These are phyloP conservation scores for Papilio aristodemus DNA, from an alignment of 1,140 invertebrate genomes.

Conservation along the genomic window DNA sequence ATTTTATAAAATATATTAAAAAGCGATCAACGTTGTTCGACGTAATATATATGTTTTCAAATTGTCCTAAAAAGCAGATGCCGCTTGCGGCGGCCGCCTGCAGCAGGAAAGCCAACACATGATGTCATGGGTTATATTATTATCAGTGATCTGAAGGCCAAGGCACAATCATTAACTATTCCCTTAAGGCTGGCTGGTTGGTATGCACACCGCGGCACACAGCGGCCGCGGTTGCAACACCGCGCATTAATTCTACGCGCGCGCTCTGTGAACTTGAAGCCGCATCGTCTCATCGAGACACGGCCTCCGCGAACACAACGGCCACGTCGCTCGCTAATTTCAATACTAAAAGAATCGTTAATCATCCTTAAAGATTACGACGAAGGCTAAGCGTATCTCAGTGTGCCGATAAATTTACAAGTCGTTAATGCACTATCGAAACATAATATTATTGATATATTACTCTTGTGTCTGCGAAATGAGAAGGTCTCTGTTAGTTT, in stretches of 20 bases:
- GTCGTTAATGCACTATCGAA: not conserved
- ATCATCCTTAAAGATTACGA: conserved; percentile 13
- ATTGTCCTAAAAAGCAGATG: not conserved
- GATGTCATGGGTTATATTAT: not conserved
- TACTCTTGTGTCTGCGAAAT: too few species aligned
- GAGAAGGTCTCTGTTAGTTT: too few species aligned
- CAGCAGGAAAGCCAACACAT: not conserved
- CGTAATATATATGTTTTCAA: not conserved
- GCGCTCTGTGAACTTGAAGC: not conserved
- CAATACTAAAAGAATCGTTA: conserved; percentile 16
- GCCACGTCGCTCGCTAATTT: not conserved
- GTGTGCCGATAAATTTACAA: not conserved
- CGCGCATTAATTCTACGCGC: not conserved
- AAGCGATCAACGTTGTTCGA: too few species aligned
- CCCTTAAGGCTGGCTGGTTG: not conserved
- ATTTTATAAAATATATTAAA: too few species aligned
- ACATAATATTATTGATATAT: too few species aligned
- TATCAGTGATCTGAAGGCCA: not conserved
- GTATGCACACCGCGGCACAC: not conserved
- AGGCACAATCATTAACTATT: not conserved
- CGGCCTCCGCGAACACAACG: too few species aligned
- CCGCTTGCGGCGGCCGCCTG: not conserved
- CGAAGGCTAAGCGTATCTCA: conserved; percentile 1
- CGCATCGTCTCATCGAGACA: not conserved
- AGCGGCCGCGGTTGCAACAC: not conserved